phyloP scores from a whole-genome alignment of 2,797 vertebrate genomes.

The Lepilemur ruficaudatus region DNA sequence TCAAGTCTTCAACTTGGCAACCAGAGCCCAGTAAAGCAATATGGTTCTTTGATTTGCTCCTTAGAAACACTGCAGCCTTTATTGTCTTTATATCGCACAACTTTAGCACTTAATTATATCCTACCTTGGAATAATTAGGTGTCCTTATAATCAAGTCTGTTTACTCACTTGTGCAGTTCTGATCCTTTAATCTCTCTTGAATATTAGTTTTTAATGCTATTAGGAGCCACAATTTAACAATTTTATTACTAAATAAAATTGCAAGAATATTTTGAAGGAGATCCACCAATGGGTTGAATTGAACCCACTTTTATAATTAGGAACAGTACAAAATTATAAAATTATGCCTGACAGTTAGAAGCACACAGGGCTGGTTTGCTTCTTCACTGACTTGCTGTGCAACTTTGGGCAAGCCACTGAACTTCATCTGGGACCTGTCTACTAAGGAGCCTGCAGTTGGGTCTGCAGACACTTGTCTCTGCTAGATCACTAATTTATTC shows the following conservation, averaged over 20 bases:
- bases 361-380: accelerated
- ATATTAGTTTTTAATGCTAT: conserved; percentile 72
- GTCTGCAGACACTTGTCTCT: neutral
- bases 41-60: conserved; percentile 62
- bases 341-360: neutral
- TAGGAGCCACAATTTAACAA: conserved; percentile 68
- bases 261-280: conserved; percentile 36
- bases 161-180: conserved; percentile 66
- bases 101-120: conserved; percentile 73
- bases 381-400: accelerated
- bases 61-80: conserved; percentile 48
- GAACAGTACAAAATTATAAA: neutral
- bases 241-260: conserved; percentile 63
- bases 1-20: conserved; percentile 2
- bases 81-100: conserved; percentile 42
- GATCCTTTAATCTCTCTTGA: conserved; percentile 71
- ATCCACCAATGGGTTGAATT: neutral
- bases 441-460: neutral
- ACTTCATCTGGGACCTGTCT: neutral
- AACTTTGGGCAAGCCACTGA: no score
- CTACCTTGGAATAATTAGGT: conserved; percentile 75
- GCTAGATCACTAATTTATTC: neutral
- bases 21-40: conserved; percentile 39
- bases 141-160: conserved; percentile 73
- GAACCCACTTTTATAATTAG: neutral